Evolutionary conservation across 1,140 invertebrate species (phyloP), one percentile per base, ranked within the genome.

Genomic region (Neodiprion lecontei): DNA sequence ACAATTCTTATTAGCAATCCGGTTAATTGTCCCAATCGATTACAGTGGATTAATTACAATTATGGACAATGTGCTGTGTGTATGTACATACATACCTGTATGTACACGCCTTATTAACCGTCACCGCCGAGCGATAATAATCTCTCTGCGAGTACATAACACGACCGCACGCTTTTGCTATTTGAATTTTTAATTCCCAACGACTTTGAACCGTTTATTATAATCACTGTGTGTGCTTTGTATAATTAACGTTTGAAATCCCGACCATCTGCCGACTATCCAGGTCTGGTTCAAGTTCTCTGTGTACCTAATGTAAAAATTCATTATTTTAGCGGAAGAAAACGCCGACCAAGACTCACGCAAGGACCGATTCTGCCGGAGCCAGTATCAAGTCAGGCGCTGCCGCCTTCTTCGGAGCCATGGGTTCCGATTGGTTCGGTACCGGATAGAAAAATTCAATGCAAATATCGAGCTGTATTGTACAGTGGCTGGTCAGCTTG

Each of bases 381-480:
- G 82, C 87, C 4, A 86, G 87, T 0, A 91, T 92, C 12, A 90
- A 92, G 75, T 93, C 92, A 49, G 91, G 93, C 53, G 94, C 94
- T 7, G 92, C 93, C 1, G 93, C 94, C 0, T 92, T 95, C 85
- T 95, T 95, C 81, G 94, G 93, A 48, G 92, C 92, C 3, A 93
- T 95, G 91, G 93, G 94, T 5, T 93, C 92, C 14, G 94, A 95
- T 82, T 95, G 94, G 94, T 95, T 95, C 76, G 86, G 86, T 81
- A 85, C 85, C 9, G 87, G 83, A 79, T 89, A 85, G 74, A 72
- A 73, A 73, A 67, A 74, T 14, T 61, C 11, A 40, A 40, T 40
- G 28, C 28, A 40, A 40, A 40, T 40, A 3, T 40, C 28, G 2
- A 40, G 28, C 1, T 40, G 28, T 40, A 40, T 40, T 40, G 28